These are phyloP conservation scores for Zaprionus bogoriensis DNA, from an alignment of 2,888 invertebrate genomes.

Conservation along the genomic window DNA sequence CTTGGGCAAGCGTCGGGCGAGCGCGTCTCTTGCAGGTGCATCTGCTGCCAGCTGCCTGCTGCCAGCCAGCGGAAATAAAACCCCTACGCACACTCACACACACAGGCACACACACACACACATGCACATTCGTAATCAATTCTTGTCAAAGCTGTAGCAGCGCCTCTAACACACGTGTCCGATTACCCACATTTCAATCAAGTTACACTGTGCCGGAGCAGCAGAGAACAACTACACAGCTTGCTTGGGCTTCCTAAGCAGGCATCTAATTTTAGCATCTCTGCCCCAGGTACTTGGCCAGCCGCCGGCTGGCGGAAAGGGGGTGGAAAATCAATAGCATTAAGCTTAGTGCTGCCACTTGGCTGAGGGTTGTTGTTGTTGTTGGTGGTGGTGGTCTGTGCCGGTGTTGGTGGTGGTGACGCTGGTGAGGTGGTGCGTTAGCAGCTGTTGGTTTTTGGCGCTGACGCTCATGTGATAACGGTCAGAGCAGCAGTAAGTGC, in stretches of 20 bases:
- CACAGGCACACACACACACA: no score
- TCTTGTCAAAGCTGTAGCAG: constrained; percentile 34
- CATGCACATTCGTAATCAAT: constrained; percentile 43
- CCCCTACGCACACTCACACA: no score
- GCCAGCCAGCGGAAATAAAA: no score
- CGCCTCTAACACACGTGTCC: constrained; percentile 44
- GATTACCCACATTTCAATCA: constrained; percentile 51
- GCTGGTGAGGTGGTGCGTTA: constrained; percentile 41
- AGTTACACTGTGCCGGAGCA: constrained; percentile 17
- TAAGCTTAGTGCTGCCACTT: constrained; percentile 67
- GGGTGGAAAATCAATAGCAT: constrained; percentile 69
- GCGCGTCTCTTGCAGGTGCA: constrained; percentile 56
- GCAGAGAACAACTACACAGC: background rate
- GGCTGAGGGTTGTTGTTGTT: constrained; percentile 9
- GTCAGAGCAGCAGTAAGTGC: constrained; percentile 45
- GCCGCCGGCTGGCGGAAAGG: constrained; percentile 12
- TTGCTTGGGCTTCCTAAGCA: constrained; percentile 25
- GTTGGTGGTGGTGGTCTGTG: constrained; percentile 12
- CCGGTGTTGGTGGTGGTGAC: constrained; percentile 11
- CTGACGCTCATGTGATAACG: constrained; percentile 55
- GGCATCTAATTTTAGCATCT: constrained; percentile 58
- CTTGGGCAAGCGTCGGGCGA: constrained; percentile 32
- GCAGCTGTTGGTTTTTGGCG: constrained; percentile 57
- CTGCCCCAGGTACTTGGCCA: constrained; percentile 45
- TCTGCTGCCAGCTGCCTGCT: constrained; percentile 11